A percentile compares a stretch with the other conserved stretches of the same genome.
Evolutionary conservation across 1,140 invertebrate species (phyloP).

Genomic region (Calephelis nemesis): DNA sequence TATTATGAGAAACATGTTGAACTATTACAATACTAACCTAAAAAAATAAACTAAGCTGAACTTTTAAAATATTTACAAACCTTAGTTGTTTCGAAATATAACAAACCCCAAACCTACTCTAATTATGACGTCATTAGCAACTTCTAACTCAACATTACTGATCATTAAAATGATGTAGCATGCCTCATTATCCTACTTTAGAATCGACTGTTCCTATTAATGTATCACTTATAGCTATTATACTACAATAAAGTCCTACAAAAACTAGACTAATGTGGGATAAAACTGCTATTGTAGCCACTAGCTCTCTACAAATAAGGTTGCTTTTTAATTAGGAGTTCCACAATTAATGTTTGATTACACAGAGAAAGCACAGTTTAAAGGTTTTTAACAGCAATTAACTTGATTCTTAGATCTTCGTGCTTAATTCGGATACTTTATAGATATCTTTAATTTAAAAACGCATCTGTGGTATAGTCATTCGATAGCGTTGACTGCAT

Average conservation of each 20-base stretch:
- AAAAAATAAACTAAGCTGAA: too few relatives aligned
- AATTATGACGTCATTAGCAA: background rate
- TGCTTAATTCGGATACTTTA: constrained; percentile 9
- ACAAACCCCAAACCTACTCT: background rate
- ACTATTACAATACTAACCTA: too few relatives aligned
- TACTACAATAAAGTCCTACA: constrained; percentile 45
- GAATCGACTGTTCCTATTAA: constrained; percentile 20
- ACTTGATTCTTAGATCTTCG: constrained; percentile 32
- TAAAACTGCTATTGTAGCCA: constrained; percentile 10
- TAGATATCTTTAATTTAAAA: background rate
- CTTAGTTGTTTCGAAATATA: background rate
- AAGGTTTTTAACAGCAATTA: constrained; percentile 46
- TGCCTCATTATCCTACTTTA: background rate
- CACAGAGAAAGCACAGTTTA: constrained; percentile 4
- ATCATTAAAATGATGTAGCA: background rate
- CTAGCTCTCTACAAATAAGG: constrained; percentile 22
- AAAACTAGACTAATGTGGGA: constrained; percentile 26
- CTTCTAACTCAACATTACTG: constrained; percentile 1
- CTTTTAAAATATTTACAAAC: too few relatives aligned
- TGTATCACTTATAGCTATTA: constrained; percentile 36
- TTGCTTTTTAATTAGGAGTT: constrained; percentile 23
- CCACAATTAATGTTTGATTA: constrained; percentile 24
- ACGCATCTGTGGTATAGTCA: background rate
- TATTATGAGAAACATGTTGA: too few relatives aligned
- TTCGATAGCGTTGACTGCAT: background rate